Percentiles rank a stretch among this genome's conserved stretches.
phyloP scores from a whole-genome alignment of 2,797 vertebrate species.

The Iguana delicatissima region DNA sequence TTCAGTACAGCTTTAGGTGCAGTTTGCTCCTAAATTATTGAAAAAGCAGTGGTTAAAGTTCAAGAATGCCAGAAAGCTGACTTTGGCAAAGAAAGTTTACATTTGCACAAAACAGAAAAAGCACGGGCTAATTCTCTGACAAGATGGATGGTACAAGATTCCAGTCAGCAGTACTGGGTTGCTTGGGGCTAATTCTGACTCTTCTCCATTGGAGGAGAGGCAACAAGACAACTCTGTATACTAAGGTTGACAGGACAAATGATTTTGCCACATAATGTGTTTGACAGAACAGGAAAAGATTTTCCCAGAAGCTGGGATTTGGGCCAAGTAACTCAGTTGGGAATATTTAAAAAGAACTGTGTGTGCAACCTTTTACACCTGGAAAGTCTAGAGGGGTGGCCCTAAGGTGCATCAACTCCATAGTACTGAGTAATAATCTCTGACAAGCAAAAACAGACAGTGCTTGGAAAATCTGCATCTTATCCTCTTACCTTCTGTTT shows the following conservation, averaged over 20 bases:
- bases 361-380: background rate
- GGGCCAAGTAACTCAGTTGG: background rate
- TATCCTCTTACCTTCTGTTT: slow-evolving; percentile 88
- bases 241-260: background rate
- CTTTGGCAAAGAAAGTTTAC: slow-evolving; percentile 2
- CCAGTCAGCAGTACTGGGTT: background rate
- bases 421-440: background rate
- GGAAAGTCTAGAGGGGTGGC: background rate
- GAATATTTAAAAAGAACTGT: background rate
- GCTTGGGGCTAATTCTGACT: background rate
- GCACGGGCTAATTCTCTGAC: background rate
- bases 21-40: background rate
- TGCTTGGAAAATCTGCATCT: background rate
- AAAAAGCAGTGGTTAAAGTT: background rate
- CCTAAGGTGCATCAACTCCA: background rate
- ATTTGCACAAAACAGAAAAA: slow-evolving; percentile 6
- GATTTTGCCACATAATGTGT: background rate
- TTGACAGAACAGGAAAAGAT: slow-evolving; percentile 2
- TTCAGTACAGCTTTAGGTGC: background rate
- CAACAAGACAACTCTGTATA: background rate
- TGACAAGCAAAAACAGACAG: background rate
- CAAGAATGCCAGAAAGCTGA: background rate
- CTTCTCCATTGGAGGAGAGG: background rate
- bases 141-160: background rate
- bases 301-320: background rate